phyloP scores from a whole-genome alignment of 1,140 invertebrate genomes.

The Lordiphosa mommai region DNA sequence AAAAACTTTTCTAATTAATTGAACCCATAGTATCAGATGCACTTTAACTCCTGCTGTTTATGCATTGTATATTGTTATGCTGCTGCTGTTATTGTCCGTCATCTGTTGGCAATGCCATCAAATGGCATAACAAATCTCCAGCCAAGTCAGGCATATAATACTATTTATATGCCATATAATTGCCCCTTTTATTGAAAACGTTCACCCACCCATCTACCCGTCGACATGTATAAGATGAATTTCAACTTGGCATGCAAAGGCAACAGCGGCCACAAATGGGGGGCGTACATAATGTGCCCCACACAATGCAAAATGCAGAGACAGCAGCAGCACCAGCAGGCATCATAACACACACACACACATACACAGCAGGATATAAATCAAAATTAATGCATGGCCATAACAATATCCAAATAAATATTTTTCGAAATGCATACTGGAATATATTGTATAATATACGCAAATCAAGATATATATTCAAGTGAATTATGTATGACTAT shows the following conservation, averaged over 20 bases:
- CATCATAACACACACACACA: too few relatives aligned
- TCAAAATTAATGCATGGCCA: slow-evolving; percentile 34
- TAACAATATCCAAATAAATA: slow-evolving; percentile 41
- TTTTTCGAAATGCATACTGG: slow-evolving; percentile 31
- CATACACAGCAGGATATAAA: slow-evolving; percentile 43
- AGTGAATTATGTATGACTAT: slow-evolving; percentile 6
- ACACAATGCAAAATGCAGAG: slow-evolving; percentile 2
- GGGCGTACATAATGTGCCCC: slow-evolving; percentile 8
- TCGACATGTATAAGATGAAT: slow-evolving; percentile 16
- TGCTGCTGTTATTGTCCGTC: background rate
- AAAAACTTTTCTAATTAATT: too few relatives aligned
- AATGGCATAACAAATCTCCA: slow-evolving; percentile 35
- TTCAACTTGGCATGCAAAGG: slow-evolving; percentile 31
- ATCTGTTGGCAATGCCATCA: slow-evolving; percentile 35
- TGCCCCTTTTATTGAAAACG: slow-evolving; percentile 12
- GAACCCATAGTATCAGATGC: too few relatives aligned
- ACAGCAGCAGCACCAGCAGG: too few relatives aligned
- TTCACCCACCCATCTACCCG: background rate
- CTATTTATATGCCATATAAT: slow-evolving; percentile 44
- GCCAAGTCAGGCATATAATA: slow-evolving; percentile 26
- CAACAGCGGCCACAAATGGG: slow-evolving; percentile 25
- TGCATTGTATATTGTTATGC: too few relatives aligned
- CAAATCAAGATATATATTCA: background rate
- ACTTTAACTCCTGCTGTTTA: too few relatives aligned
- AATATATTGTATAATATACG: background rate